Evolutionary conservation across 2,113 vertebrate genomes (phyloP).

Genomic region (Petrocephalus zakoni): DNA sequence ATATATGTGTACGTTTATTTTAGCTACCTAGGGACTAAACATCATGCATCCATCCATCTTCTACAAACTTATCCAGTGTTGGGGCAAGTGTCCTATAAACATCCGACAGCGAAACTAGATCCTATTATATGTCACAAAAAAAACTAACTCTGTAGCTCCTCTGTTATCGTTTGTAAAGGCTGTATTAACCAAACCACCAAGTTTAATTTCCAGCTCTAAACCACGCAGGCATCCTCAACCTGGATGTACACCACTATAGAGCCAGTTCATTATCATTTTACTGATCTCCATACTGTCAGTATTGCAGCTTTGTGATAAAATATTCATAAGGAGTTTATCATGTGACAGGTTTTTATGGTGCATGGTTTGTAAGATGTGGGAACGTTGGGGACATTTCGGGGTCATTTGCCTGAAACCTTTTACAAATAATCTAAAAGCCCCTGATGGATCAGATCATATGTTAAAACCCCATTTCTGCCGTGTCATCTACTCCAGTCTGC

Average conservation of each 20-base stretch:
- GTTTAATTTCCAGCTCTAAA: neutral
- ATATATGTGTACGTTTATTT: neutral
- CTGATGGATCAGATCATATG: neutral
- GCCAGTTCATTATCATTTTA: neutral
- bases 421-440: neutral
- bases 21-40: neutral
- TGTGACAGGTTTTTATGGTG: neutral
- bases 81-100: neutral
- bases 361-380: neutral
- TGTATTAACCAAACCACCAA: neutral
- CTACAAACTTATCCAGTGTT: neutral
- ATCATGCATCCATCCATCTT: neutral
- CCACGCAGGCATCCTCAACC: neutral
- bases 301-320: neutral
- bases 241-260: neutral
- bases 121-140: neutral
- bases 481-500: neutral
- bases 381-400: neutral
- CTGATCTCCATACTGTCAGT: neutral
- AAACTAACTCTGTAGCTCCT: neutral
- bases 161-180: neutral
- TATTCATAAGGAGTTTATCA: neutral
- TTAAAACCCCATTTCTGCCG: neutral
- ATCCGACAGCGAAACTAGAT: neutral
- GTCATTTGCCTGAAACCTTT: neutral